Evolutionary conservation across 2,113 vertebrate genomes (phyloP).

Genomic region (Corythoichthys intestinalis): DNA sequence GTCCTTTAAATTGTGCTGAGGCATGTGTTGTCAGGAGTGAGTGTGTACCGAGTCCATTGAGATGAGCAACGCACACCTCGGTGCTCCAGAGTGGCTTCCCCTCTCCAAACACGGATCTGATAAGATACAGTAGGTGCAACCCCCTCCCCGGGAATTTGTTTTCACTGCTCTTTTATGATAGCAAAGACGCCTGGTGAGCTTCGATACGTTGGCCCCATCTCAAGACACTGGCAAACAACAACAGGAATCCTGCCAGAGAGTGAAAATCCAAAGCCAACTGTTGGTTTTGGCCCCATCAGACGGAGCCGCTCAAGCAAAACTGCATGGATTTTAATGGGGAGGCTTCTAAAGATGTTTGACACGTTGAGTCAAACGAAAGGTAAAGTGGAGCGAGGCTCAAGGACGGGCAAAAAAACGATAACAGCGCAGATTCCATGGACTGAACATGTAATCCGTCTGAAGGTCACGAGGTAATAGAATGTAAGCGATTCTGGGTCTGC

Average conservation of each 20-base stretch:
- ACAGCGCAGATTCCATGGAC: slow-evolving; percentile 49
- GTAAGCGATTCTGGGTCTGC: slow-evolving; percentile 28
- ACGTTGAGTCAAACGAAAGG: slow-evolving; percentile 4
- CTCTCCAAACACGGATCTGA: slow-evolving; percentile 63
- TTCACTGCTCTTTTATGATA: slow-evolving; percentile 33
- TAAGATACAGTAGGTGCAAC: slow-evolving; percentile 45
- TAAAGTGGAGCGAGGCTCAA: slow-evolving; percentile 29
- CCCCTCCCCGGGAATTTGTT: slow-evolving; percentile 54
- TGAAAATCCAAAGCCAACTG: slow-evolving; percentile 15
- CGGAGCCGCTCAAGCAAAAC: slow-evolving; percentile 9
- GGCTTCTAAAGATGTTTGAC: slow-evolving; percentile 31
- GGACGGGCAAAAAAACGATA: slow-evolving; percentile 38
- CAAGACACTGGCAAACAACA: slow-evolving; percentile 2
- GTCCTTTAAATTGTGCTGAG: slow-evolving; percentile 20
- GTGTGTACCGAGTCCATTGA: slow-evolving; percentile 8
- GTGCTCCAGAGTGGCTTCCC: slow-evolving; percentile 51
- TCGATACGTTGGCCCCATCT: slow-evolving; percentile 36
- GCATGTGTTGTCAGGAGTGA: slow-evolving; percentile 20
- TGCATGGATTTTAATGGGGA: slow-evolving; percentile 41
- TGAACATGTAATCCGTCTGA: slow-evolving; percentile 54
- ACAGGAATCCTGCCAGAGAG: neutral
- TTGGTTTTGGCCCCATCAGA: slow-evolving; percentile 34
- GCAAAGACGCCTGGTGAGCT: slow-evolving; percentile 15
- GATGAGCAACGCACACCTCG: slow-evolving; percentile 34
- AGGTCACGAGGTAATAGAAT: slow-evolving; percentile 56